Percentiles rank a stretch among this genome's conserved stretches.
phyloP scores from a whole-genome alignment of 2,797 vertebrate species.

The Margarornis squamiger region DNA sequence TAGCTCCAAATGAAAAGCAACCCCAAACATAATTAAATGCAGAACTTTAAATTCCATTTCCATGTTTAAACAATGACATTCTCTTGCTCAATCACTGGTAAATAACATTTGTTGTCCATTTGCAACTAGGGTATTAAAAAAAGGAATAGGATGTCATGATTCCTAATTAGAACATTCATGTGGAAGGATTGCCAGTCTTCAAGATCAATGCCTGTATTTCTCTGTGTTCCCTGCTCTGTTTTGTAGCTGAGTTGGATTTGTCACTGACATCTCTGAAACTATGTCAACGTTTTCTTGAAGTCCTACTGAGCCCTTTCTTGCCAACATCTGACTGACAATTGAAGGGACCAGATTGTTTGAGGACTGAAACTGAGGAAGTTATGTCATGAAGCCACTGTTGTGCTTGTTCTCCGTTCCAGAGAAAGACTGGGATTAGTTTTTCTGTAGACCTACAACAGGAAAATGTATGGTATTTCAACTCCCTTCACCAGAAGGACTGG shows the following conservation, averaged over 20 bases:
- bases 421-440: not conserved
- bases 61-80: conserved; percentile 15
- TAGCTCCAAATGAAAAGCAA: conserved; percentile 33
- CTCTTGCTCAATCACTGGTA: not conserved
- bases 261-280: not conserved
- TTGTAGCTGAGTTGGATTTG: not conserved
- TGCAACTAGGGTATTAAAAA: not conserved
- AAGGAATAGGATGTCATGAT: not conserved
- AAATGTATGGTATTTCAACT: not conserved
- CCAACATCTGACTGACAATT: not conserved
- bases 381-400: not conserved
- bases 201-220: not conserved
- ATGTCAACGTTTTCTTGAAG: not conserved
- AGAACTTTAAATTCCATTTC: conserved; percentile 29
- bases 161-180: not conserved
- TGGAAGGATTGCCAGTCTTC: not conserved
- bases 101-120: conserved; percentile 47
- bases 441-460: not conserved
- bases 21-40: conserved; percentile 20
- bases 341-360: conserved; percentile 23
- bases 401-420: not conserved
- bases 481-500: not conserved
- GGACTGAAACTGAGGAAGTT: conserved; percentile 16
- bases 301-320: not conserved
- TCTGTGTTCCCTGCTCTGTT: not conserved